These are phyloP conservation scores for Rattus rattus DNA, from an alignment of 2,113 vertebrate genomes.

Conservation along the genomic window DNA sequence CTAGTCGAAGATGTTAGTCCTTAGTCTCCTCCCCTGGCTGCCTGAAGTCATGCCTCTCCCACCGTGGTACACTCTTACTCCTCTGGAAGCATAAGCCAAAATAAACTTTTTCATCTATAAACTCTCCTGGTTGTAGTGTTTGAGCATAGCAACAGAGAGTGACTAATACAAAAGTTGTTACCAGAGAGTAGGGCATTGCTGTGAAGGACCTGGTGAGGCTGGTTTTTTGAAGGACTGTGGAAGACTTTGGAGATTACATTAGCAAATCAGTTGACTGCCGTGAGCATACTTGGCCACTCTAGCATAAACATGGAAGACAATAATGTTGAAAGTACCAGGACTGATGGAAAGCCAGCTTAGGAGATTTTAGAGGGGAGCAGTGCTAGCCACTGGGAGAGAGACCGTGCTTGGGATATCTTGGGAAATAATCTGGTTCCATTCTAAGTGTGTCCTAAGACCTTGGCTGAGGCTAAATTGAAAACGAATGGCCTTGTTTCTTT, in stretches of 20 bases:
- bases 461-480: not conserved
- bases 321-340: too few species aligned
- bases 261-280: not conserved
- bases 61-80: not conserved
- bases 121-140: not conserved
- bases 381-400: not conserved
- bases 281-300: not conserved
- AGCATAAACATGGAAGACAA: not conserved
- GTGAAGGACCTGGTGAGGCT: too few species aligned
- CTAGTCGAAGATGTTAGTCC: not conserved
- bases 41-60: not conserved
- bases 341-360: not conserved
- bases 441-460: not conserved
- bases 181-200: not conserved
- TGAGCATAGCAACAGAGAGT: not conserved
- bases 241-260: not conserved
- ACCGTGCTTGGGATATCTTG: not conserved
- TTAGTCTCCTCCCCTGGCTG: not conserved
- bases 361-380: not conserved
- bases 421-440: not conserved
- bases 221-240: not conserved
- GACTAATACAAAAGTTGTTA: not conserved
- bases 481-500: not conserved
- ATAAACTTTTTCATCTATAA: not conserved
- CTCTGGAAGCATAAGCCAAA: not conserved